Conservation (phyloP, 2,888 invertebrate genomes). For the Orthosia gothica region DNA sequence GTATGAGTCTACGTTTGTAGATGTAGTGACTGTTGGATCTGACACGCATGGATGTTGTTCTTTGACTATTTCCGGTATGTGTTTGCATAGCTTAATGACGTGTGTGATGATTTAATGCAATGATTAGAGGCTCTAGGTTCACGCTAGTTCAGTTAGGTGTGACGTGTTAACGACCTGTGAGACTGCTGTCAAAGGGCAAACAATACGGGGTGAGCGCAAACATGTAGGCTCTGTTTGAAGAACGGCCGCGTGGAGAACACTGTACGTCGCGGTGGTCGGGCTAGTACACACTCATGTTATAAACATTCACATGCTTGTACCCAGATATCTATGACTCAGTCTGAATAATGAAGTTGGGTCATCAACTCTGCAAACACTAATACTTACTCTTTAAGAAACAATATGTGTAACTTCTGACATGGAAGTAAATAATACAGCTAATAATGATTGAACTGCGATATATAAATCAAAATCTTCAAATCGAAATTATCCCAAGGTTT, state of each 20-base stretch:
- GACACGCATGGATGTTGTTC: slow-evolving; percentile 56
- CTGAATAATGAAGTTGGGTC: neutral
- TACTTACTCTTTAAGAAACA: neutral
- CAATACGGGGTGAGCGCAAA: slow-evolving; percentile 81
- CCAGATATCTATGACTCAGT: slow-evolving; percentile 25
- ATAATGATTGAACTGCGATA: no score
- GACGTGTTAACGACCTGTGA: slow-evolving; percentile 90
- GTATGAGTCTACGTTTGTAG: slow-evolving; percentile 50
- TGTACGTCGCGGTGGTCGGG: slow-evolving; percentile 81
- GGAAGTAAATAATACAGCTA: no score
- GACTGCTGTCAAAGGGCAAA: slow-evolving; percentile 91
- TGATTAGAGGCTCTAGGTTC: slow-evolving; percentile 63
- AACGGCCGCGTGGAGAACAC: slow-evolving; percentile 81
- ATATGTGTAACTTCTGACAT: no score
- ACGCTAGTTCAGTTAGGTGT: slow-evolving; percentile 83
- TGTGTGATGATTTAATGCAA: slow-evolving; percentile 80
- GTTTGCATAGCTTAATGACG: slow-evolving; percentile 76
- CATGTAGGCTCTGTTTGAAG: slow-evolving; percentile 80
- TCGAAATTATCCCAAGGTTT: no score
- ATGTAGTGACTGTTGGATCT: slow-evolving; percentile 37
- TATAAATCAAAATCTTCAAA: no score
- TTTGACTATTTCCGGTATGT: slow-evolving; percentile 74
- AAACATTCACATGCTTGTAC: slow-evolving; percentile 18
- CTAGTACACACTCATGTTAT: slow-evolving; percentile 30
- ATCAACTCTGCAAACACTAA: neutral